Evolutionary conservation across 2,888 invertebrate genomes (phyloP).

Genomic region (Aplocera efformata): DNA sequence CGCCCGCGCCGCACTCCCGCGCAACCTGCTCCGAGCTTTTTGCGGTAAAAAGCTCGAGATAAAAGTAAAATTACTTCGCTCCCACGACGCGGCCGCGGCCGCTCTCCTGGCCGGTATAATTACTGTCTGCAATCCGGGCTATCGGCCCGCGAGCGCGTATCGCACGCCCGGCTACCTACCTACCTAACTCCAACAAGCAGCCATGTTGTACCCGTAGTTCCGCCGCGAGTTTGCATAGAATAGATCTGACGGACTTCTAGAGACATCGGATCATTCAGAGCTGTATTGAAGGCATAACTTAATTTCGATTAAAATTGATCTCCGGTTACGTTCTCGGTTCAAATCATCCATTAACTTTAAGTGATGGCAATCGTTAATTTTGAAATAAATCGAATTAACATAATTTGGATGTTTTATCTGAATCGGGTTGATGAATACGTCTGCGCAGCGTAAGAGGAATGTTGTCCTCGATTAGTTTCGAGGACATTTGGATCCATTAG

Average conservation of each 20-base stretch:
- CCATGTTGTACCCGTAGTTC: no score
- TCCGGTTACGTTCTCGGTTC: background rate
- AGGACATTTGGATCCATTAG: constrained; percentile 9
- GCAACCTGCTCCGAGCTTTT: constrained; percentile 66
- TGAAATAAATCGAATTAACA: constrained; percentile 7
- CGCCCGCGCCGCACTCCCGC: constrained; percentile 30
- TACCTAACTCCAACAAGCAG: no score
- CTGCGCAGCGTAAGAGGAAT: constrained; percentile 2
- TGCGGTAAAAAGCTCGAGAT: constrained; percentile 61
- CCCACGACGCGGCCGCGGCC: constrained; percentile 43
- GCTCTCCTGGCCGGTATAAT: no score
- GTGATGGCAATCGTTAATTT: constrained; percentile 7
- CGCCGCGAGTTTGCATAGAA: no score
- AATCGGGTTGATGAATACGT: no score
- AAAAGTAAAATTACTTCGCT: constrained; percentile 61
- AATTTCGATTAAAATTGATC: constrained; percentile 6
- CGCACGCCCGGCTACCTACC: no score
- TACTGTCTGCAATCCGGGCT: no score
- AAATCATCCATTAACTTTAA: constrained; percentile 3
- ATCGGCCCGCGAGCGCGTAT: no score
- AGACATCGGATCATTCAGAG: no score
- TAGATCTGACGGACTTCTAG: no score
- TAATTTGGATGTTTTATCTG: no score
- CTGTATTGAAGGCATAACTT: no score
- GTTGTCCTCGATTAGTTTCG: constrained; percentile 3